phyloP scores from a whole-genome alignment of 2,888 invertebrate genomes.

The Stictocephala bisonia region DNA sequence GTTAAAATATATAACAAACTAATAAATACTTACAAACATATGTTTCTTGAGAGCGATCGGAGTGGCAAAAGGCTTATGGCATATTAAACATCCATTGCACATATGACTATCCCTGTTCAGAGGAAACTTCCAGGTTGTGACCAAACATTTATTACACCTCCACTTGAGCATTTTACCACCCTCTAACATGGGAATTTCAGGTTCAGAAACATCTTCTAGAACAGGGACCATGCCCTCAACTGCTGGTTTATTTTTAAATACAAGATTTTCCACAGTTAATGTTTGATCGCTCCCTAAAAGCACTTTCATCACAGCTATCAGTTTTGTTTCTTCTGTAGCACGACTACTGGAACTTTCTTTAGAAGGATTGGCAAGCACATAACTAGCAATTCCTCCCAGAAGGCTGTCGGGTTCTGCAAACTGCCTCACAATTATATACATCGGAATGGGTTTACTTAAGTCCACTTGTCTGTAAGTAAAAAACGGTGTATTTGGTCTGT shows the following conservation, averaged over 20 bases:
- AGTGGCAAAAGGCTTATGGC: slow-evolving; percentile 8
- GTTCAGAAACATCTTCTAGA: background rate
- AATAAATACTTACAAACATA: slow-evolving; percentile 7
- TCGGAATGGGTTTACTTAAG: slow-evolving; percentile 28
- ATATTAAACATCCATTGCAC: slow-evolving; percentile 16
- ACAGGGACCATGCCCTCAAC: slow-evolving; percentile 8
- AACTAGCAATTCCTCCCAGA: slow-evolving; percentile 24
- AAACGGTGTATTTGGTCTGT: background rate
- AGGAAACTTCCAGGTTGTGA: slow-evolving; percentile 27
- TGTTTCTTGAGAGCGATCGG: slow-evolving; percentile 15
- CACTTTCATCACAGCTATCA: slow-evolving; percentile 27
- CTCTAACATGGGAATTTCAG: slow-evolving; percentile 10
- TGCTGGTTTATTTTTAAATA: slow-evolving; percentile 26
- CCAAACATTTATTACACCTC: slow-evolving; percentile 8
- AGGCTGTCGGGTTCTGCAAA: background rate
- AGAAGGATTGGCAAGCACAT: background rate
- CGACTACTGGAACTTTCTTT: no score
- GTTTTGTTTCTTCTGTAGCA: background rate
- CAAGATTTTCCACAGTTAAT: slow-evolving; percentile 18
- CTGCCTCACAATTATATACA: background rate
- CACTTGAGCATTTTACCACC: slow-evolving; percentile 20
- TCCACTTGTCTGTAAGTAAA: background rate
- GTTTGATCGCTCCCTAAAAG: background rate
- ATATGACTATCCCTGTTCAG: background rate
- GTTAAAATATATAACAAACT: no score